Evolutionary conservation across 1,140 invertebrate species (phyloP).

Genomic region (Asbolus verrucosus): DNA sequence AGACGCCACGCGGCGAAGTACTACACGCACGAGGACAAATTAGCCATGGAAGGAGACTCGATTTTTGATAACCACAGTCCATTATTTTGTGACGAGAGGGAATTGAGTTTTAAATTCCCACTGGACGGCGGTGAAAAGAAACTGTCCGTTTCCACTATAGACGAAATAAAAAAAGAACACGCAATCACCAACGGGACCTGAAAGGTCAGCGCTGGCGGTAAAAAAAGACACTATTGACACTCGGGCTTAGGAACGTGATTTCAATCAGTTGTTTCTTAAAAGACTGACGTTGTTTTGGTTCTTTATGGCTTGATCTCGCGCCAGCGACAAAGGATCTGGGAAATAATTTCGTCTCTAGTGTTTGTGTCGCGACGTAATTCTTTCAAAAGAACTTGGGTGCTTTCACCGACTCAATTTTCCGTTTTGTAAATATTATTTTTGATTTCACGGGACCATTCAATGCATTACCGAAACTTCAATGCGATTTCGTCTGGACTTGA

Average conservation of each 20-base stretch:
- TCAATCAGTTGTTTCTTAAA: constrained; percentile 8
- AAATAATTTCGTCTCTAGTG: constrained; percentile 28
- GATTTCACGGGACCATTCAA: background rate
- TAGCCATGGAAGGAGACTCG: constrained; percentile 65
- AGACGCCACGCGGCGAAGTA: constrained; percentile 76
- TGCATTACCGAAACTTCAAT: too few relatives aligned
- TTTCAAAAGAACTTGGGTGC: background rate
- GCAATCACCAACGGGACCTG: constrained; percentile 59
- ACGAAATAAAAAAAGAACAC: constrained; percentile 64
- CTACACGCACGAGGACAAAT: constrained; percentile 79
- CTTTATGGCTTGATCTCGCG: too few relatives aligned
- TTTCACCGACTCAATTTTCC: background rate
- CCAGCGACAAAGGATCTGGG: background rate
- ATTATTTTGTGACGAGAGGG: constrained; percentile 59
- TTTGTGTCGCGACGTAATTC: constrained; percentile 17
- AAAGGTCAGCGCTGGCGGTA: too few relatives aligned
- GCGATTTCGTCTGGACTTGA: too few relatives aligned
- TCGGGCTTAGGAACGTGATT: background rate
- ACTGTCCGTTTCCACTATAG: constrained; percentile 63
- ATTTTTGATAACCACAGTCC: constrained; percentile 67
- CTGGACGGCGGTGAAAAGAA: constrained; percentile 56
- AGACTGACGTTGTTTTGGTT: constrained; percentile 29
- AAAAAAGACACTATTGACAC: background rate
- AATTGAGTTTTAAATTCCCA: constrained; percentile 64
- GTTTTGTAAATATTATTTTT: constrained; percentile 27